Base-by-base conservation (phyloP, 2,888 invertebrate genomes). In the Thelaira solivaga region DNA sequence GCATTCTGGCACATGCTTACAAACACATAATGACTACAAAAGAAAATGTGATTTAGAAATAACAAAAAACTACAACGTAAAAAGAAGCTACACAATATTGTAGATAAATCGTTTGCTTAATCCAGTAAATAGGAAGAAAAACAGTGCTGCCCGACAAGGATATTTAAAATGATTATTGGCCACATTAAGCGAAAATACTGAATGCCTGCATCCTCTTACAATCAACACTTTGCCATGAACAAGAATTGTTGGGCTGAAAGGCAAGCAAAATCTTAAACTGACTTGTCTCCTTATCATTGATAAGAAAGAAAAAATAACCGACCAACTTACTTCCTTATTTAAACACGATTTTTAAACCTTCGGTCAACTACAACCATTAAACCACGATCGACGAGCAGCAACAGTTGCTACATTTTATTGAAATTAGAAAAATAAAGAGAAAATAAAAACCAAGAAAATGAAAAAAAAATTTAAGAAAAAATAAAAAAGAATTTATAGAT, bases 151-250 rank as follows among this genome's bases (percentile, higher is more conserved):
- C 43, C 10, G 41, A 45, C 26, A 57, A 45, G 22, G 24, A 16
- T 31, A 18, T 10, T 16, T 62, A 8, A 68, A 49, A 68, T 36
- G 51, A 39, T 22, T 51, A 77, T 77, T 77, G 64, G 73, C 73
- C 64, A 69, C 59, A 73, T 77, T 77, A 73, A 59, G 59, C 26
- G 45, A 73, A 73, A 68, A 77, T 68, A 59, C 68, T 57, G 45
- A 59, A 68, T 41, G 55, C 20, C 34, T 16, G 2, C 11, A 18
- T n/a, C n/a, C n/a, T n/a, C n/a, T n/a, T n/a, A n/a, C n/a, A n/a
- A n/a, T n/a, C n/a, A n/a, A n/a, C n/a, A n/a, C n/a, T n/a, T n/a
- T n/a, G n/a, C n/a, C n/a, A n/a, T n/a, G n/a, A n/a, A n/a, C n/a
- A n/a, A n/a, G n/a, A n/a, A n/a, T n/a, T n/a, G n/a, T n/a, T n/a